These are phyloP conservation scores for Dromiciops gliroides DNA, from an alignment of 2,113 vertebrate genomes.

Conservation along the genomic window DNA sequence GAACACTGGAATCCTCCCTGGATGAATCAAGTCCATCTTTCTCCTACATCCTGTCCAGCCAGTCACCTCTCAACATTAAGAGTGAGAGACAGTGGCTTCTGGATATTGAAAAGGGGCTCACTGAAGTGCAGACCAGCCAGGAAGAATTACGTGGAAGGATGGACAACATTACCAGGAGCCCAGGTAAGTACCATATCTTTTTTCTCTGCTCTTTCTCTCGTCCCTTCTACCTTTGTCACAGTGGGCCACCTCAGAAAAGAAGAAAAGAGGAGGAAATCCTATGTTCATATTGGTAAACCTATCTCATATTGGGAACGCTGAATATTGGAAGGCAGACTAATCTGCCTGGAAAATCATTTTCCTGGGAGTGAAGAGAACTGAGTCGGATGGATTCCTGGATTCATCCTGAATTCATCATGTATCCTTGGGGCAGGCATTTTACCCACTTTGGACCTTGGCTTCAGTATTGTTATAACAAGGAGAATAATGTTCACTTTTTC, in stretches of 20 bases:
- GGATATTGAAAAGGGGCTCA: constrained; percentile 40
- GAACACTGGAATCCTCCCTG: rapidly evolving
- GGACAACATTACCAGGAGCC: constrained; percentile 45
- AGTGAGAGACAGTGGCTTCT: rapidly evolving
- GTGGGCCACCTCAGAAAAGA: not conserved
- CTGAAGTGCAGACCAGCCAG: not conserved
- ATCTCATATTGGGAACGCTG: not conserved
- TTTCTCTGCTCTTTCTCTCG: not conserved
- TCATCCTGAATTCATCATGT: not conserved
- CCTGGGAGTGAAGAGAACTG: not conserved
- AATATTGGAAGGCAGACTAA: not conserved
- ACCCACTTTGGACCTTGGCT: not conserved
- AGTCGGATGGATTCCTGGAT: not conserved
- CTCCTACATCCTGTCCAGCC: not conserved
- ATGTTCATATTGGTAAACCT: not conserved
- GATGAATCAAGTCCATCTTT: not conserved
- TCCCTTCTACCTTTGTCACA: not conserved
- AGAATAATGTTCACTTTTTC: not conserved
- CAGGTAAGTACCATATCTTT: constrained; percentile 56
- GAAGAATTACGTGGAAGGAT: constrained; percentile 15
- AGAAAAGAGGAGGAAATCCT: not conserved
- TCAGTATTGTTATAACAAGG: not conserved
- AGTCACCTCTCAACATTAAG: rapidly evolving
- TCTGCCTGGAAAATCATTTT: not conserved
- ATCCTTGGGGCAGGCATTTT: not conserved